These are phyloP conservation scores for Myxocyprinus asiaticus DNA, from an alignment of 2,113 vertebrate species.

Conservation along the genomic window DNA sequence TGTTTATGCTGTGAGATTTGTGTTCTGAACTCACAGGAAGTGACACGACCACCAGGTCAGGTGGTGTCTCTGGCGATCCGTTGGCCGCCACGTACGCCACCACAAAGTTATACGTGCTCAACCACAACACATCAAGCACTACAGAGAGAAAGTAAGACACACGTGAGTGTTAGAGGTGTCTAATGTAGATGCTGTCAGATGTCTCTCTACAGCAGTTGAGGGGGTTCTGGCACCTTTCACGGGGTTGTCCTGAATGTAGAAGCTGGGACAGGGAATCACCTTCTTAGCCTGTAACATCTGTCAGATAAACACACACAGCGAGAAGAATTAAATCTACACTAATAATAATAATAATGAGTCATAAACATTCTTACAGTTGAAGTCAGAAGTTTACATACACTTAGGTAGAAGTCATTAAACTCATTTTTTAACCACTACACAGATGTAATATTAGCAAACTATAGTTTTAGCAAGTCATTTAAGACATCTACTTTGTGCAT, in stretches of 20 bases:
- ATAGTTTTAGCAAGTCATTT: too few relatives aligned
- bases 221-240: slow-evolving; percentile 84
- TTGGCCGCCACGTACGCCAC: slow-evolving; percentile 90
- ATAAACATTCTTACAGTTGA: too few relatives aligned
- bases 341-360: not conserved
- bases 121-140: slow-evolving; percentile 95
- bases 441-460: too few relatives aligned
- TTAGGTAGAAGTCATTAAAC: too few relatives aligned
- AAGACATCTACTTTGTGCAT: too few relatives aligned
- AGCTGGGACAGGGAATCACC: slow-evolving; percentile 88
- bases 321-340: too few relatives aligned
- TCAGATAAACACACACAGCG: slow-evolving; percentile 38
- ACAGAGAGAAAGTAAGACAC: slow-evolving; percentile 4
- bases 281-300: slow-evolving; percentile 93
- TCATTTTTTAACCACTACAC: too few relatives aligned
- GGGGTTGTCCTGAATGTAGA: slow-evolving; percentile 88
- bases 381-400: too few relatives aligned
- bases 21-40: slow-evolving; percentile 81
- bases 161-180: not conserved
- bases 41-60: slow-evolving; percentile 88
- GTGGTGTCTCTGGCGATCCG: slow-evolving; percentile 85
- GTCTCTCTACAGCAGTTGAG: too few relatives aligned
- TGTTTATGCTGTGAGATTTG: not conserved
- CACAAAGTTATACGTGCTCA: slow-evolving; percentile 89
- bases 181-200: too few relatives aligned